These are phyloP conservation scores for Novumbra hubbsi DNA, from an alignment of 2,797 vertebrate species.

Conservation along the genomic window DNA sequence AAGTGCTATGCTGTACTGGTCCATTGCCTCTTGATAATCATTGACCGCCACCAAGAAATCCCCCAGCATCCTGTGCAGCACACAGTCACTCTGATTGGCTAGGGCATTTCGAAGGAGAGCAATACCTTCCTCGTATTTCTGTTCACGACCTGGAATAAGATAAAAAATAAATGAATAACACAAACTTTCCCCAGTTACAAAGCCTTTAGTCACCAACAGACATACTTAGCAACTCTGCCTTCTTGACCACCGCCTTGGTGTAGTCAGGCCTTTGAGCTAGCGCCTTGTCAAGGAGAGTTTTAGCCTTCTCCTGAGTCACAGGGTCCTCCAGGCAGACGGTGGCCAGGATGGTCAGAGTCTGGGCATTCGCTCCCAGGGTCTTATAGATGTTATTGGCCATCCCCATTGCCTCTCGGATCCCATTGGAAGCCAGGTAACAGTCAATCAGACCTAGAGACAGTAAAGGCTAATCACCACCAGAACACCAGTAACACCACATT, in stretches of 20 bases:
- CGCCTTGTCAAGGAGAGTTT: conserved; percentile 92
- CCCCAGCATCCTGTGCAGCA: conserved; percentile 95
- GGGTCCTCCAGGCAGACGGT: conserved; percentile 97
- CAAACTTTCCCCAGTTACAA: background rate
- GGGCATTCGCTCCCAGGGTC: conserved; percentile 93
- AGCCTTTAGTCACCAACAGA: conserved; percentile 2
- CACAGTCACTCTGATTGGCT: conserved; percentile 96
- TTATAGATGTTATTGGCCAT: conserved; percentile 99
- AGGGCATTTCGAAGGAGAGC: conserved; percentile 88
- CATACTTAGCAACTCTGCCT: conserved; percentile 94
- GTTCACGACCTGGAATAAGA: conserved; percentile 84
- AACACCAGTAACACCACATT: background rate
- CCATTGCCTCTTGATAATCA: conserved; percentile 98
- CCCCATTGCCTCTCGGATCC: conserved; percentile 95
- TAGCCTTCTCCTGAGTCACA: conserved; percentile 96
- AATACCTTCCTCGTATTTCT: conserved; percentile 96
- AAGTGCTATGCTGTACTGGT: conserved; percentile 97
- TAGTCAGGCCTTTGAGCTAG: conserved; percentile 96
- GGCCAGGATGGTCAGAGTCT: conserved; percentile 94
- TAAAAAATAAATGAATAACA: background rate
- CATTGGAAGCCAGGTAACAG: conserved; percentile 95
- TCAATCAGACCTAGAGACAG: conserved; percentile 87
- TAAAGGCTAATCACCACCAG: background rate
- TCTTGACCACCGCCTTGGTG: conserved; percentile 97
- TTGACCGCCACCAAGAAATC: conserved; percentile 96